These are phyloP conservation scores for Serripes groenlandicus DNA, from an alignment of 2,888 invertebrate species.

Conservation along the genomic window DNA sequence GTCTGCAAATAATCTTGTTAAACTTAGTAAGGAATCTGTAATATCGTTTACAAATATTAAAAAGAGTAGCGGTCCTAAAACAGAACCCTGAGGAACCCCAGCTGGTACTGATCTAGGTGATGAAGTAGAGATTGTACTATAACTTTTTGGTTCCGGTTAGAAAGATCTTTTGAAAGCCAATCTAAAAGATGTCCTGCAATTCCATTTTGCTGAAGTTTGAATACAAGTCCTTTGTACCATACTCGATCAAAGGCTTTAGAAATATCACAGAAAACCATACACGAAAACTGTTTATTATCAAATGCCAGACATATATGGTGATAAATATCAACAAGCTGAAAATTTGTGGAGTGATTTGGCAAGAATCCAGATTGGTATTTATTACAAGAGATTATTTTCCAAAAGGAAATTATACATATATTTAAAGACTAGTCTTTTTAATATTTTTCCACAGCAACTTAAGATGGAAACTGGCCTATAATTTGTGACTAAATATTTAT, in stretches of 20 bases:
- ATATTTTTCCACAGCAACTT: neutral
- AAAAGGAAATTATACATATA: neutral
- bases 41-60: no score
- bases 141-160: constrained; percentile 12
- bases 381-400: neutral
- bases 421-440: constrained; percentile 8
- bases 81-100: no score
- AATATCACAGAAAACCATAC: constrained; percentile 9
- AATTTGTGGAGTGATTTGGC: neutral
- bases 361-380: constrained; percentile 6
- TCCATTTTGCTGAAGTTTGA: constrained; percentile 8
- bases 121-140: constrained; percentile 4
- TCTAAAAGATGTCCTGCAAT: constrained; percentile 11
- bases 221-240: constrained; percentile 24
- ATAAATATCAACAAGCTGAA: neutral
- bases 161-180: constrained; percentile 19
- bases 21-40: no score
- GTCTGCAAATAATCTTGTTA: no score
- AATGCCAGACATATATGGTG: neutral
- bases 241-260: constrained; percentile 30
- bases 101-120: no score
- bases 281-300: constrained; percentile 20
- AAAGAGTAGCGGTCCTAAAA: no score
- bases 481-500: no score
- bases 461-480: no score